Conservation (phyloP, 2,797 vertebrate species). For the Pseudopleuronectes americanus region DNA sequence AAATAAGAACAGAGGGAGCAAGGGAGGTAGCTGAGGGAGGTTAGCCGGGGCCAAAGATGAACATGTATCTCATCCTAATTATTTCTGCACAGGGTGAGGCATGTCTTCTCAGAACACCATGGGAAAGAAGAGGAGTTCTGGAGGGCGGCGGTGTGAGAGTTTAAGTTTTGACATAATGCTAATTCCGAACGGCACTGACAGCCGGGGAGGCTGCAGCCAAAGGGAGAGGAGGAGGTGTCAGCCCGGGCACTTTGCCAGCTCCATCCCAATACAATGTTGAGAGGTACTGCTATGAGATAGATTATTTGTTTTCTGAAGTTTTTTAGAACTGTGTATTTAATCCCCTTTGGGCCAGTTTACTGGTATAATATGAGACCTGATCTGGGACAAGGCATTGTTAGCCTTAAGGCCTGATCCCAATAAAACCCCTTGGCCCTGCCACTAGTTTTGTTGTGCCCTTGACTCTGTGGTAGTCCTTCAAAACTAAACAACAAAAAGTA, state of each 20-base stretch:
- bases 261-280: constrained; percentile 2
- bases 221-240: constrained; percentile 4
- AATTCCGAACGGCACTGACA: constrained; percentile 45
- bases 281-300: constrained; percentile 5
- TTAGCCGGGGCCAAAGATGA: constrained; percentile 50
- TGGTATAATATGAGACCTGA: background rate
- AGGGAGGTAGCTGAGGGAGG: constrained; percentile 57
- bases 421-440: background rate
- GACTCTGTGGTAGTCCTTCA: background rate
- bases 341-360: background rate
- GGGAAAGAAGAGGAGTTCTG: constrained; percentile 51
- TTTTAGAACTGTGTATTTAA: constrained; percentile 17
- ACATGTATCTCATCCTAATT: constrained; percentile 70
- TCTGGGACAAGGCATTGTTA: no score
- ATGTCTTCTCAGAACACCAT: constrained; percentile 46
- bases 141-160: constrained; percentile 60
- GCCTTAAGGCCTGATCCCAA: no score
- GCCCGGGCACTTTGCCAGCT: constrained; percentile 21
- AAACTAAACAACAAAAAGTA: background rate
- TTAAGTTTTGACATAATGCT: constrained; percentile 63
- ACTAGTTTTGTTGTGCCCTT: background rate
- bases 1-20: constrained; percentile 13
- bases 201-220: constrained; percentile 19
- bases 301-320: constrained; percentile 21
- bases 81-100: constrained; percentile 48